These are phyloP conservation scores for Benitochromis conjunctus DNA, from an alignment of 2,113 vertebrate genomes.

Conservation along the genomic window DNA sequence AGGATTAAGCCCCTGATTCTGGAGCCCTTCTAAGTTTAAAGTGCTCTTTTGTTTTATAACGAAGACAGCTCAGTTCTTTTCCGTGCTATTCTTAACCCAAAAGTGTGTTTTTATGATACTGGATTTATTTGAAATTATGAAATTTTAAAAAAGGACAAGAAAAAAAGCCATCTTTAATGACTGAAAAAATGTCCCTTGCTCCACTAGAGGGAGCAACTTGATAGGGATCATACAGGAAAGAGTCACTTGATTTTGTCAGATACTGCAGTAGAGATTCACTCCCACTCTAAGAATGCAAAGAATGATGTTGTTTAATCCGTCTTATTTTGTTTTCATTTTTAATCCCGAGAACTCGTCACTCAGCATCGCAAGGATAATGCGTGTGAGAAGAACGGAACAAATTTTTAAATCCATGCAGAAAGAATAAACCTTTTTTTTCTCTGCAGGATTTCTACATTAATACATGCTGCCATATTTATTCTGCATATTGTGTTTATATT, in stretches of 20 bases:
- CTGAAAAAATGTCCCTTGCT: not conserved
- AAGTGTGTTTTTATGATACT: not conserved
- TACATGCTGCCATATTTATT: not conserved
- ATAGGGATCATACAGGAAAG: constrained; percentile 24
- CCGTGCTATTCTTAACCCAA: not conserved
- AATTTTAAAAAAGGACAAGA: not conserved
- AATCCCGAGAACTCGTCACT: not conserved
- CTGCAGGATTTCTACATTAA: not conserved
- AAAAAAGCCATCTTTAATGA: not conserved
- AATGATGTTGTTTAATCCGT: not conserved
- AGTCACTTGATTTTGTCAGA: not conserved
- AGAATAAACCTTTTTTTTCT: not conserved
- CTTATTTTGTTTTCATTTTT: not conserved
- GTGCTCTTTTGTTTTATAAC: not conserved
- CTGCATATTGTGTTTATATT: not conserved
- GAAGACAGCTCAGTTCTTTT: not conserved
- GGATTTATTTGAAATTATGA: not conserved
- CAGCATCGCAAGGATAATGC: not conserved
- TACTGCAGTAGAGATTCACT: not conserved
- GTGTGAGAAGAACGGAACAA: not conserved
- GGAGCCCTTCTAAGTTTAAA: not conserved
- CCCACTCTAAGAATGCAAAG: not conserved
- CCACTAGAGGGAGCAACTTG: constrained; percentile 69
- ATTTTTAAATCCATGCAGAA: not conserved
- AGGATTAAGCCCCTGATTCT: not conserved